These are phyloP conservation scores for Tympanoctomys barrerae DNA, from an alignment of 2,797 vertebrate species.

Conservation along the genomic window DNA sequence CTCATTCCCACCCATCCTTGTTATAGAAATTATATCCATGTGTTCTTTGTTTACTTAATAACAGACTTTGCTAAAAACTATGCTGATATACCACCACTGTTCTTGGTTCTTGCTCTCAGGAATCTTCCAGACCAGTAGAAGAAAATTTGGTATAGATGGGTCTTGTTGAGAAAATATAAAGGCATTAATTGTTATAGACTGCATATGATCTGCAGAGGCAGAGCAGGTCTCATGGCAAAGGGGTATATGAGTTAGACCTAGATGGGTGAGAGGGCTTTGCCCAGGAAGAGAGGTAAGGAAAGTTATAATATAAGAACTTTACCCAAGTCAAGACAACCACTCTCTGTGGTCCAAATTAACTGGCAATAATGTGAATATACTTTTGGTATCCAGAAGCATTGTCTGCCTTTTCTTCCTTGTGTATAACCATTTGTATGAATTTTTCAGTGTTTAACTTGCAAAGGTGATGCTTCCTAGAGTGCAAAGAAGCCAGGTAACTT, in stretches of 20 bases:
- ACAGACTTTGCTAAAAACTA: not conserved
- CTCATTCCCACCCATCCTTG: not conserved
- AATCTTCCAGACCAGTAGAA: not conserved
- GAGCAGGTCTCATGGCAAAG: not conserved
- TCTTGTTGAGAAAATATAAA: not conserved
- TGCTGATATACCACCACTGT: not conserved
- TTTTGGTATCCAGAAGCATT: not conserved
- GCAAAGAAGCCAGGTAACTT: not conserved
- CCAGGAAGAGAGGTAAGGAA: not conserved
- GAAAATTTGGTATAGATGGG: not conserved
- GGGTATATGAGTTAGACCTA: not conserved
- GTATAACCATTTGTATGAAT: not conserved
- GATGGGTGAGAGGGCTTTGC: not conserved
- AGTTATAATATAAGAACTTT: not conserved
- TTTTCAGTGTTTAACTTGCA: not conserved
- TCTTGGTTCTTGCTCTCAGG: not conserved
- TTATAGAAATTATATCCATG: not conserved
- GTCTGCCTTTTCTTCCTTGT: not conserved
- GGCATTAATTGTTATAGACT: not conserved
- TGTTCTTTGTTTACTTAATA: not conserved
- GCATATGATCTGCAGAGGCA: not conserved
- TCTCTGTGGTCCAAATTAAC: not conserved
- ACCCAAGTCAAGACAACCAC: not conserved
- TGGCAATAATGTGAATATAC: not conserved
- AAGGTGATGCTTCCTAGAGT: not conserved